phyloP scores from a whole-genome alignment of 1,140 invertebrate species.

The Drosophila pandora region DNA sequence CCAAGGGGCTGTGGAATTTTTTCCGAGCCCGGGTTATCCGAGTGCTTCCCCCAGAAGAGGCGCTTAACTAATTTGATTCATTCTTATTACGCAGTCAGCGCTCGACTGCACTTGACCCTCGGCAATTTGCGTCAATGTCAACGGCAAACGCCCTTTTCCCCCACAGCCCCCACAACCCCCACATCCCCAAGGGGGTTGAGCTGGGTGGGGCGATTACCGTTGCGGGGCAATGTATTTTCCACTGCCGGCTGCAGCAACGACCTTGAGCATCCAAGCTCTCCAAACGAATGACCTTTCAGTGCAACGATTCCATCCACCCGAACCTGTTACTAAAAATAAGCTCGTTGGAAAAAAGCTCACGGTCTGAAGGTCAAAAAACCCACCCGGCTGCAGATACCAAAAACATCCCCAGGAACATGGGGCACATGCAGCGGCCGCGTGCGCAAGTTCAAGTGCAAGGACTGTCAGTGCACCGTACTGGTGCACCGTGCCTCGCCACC shows the following conservation, averaged over 20 bases:
- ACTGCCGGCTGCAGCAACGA: slow-evolving; percentile 51
- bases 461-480: slow-evolving; percentile 24
- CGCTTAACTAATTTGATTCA: slow-evolving; percentile 71
- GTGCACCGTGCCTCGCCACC: background rate
- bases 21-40: slow-evolving; percentile 9
- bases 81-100: slow-evolving; percentile 53
- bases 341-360: slow-evolving; percentile 67
- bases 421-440: slow-evolving; percentile 74
- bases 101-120: slow-evolving; percentile 71
- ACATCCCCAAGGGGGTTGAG: background rate
- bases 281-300: slow-evolving; percentile 72
- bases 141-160: slow-evolving; percentile 28
- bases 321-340: slow-evolving; percentile 73
- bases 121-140: slow-evolving; percentile 77
- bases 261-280: slow-evolving; percentile 58
- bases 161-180: background rate
- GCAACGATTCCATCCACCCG: slow-evolving; percentile 40
- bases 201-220: slow-evolving; percentile 57
- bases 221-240: slow-evolving; percentile 39
- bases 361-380: slow-evolving; percentile 69
- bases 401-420: background rate
- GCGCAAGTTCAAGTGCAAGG: slow-evolving; percentile 81
- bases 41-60: slow-evolving; percentile 30
- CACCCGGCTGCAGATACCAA: slow-evolving; percentile 27
- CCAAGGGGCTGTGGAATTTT: slow-evolving; percentile 11